Evolutionary conservation across 2,888 invertebrate genomes (phyloP), one percentile per base, ranked within the genome.

Genomic region (Drosophila barbarae): DNA sequence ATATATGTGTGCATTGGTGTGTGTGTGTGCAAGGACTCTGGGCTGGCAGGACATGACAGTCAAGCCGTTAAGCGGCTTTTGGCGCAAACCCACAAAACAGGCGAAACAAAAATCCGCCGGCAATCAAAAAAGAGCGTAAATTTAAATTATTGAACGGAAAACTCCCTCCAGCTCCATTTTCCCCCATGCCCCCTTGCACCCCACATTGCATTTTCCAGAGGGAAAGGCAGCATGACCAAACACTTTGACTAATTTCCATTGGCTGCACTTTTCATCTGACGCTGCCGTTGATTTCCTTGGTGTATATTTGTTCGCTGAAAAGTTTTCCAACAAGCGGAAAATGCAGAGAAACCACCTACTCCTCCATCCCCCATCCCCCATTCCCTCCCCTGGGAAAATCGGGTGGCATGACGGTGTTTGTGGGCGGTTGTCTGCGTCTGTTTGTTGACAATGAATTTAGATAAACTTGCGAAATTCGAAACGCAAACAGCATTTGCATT

Each of bases 361-460:
- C 2, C 13, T 21, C 26, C n/a, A 1, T 21, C n/a, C n/a, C n/a
- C n/a, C n/a, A n/a, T 15, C 8, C 13, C 18, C 15, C 39, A 12
- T 35, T 30, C n/a, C 12, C n/a, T 10, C 35, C 12, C 18, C 15
- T 5, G 42, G 28, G 23, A 23, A 49, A 39, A 10, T 61, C 28
- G 10, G 49, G 35, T 13, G 15, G 42, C 10, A 9, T 15, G 41
- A 35, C 7, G 18, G 38, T 18, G 28, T 30, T 35, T 50, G 26
- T 10, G 26, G 53, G 23, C 42, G 38, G 32, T 34, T 47, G 47
- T 58, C 49, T 56, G 51, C 38, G 53, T 64, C 68, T 71, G 78
- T 78, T 79, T 82, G 83, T 84, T 84, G 83, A 84, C 79, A 79
- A 82, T 79, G 79, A 82, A 84, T 79, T 79, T 79, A 79, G 79